Base-by-base conservation (phyloP, 2,888 invertebrate genomes). In the Apantesis nais region DNA sequence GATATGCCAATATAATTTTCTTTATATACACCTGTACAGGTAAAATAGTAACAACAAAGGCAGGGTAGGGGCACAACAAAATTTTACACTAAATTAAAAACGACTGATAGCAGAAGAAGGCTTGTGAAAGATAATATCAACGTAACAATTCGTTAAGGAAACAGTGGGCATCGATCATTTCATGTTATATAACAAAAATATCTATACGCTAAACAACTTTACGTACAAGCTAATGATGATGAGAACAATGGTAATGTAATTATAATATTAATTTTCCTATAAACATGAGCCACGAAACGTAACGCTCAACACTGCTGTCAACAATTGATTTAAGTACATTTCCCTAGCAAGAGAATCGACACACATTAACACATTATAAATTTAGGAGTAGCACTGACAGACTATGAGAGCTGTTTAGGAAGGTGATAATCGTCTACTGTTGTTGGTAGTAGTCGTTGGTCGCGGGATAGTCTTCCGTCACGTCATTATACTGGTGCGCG, bases 401-500 rank as follows among this genome's bases (percentile, higher is more conserved):
- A 39, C 11, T 39, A 29, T 37, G 25, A 58, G n/a, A 31, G 31
- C 7, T 41, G 60, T 66, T 19, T 22, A 62, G 39, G 41, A 58
- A 63, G 16, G 41, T 14, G 52, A 12, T 39, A 52, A 12, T 34
- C 60, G 25, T 76, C 68, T 67, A 68, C 55, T 73, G 66, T 52
- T 77, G 75, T 62, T 78, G 74, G 41, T 81, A 72, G 55, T 70
- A 73, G 60, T 73, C 34, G 41, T 64, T 68, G 68, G 12, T 67
- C 34, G 68, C 68, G 65, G 62, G 82, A 68, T 73, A 73, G 25
- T 92, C 92, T 66, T 90, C 90, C 7, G 92, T 89, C 68, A 92
- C 90, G 60, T 94, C 93, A 19, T 91, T 90, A 78, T 92, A 93
- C 76, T 96, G 96, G 75, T 96, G 96, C 2, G 97, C 91, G 74